Evolutionary conservation across 2,888 invertebrate genomes (phyloP), one percentile per base, ranked within the genome.

Genomic region (Tetropium fuscum): DNA sequence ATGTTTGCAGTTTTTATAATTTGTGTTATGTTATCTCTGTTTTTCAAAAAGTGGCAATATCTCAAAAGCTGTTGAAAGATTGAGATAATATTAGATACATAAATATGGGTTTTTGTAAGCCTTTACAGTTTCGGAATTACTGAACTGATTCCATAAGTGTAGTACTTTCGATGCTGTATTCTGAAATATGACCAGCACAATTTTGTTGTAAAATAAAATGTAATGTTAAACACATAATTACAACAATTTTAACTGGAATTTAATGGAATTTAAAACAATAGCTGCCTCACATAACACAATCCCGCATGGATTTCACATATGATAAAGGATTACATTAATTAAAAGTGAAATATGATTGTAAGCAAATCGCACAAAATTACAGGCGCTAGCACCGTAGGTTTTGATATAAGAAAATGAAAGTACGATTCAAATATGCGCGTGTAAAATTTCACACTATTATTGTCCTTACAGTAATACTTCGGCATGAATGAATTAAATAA

Each of bases 321-420:
- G 25, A 25, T 44, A 44, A 25, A 22, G n/a, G 7, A 16, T 18
- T 44, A 25, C 20, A n/a, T 25, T 44, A 44, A 44, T 44, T 44
- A 44, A 19, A 25, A 25, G 7, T 4, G 4, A 27, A 10, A 6
- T 25, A 22, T 44, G 27, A 44, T 44, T 16, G 40, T 40, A 10
- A 32, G n/a, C n/a, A 10, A 10, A 27, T 27, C 27, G 27, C 3
- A 3, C n/a, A n/a, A 2, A 27, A 6, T 27, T 36, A n/a, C 15
- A 13, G 36, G 36, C 13, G 36, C 18, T 15, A 36, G 36, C n/a
- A 7, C 16, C 15, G 18, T 36, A 16, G 36, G 3, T 16, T 15
- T 36, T 36, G 36, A 15, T 15, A 36, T 36, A 36, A 15, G 34
- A 15, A 36, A 36, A 36, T 18, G 36, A 36, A 36, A 36, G 36